Evolutionary conservation across 2,888 invertebrate species (phyloP), one percentile per base, ranked within the genome.

Genomic region (Ectemnius lituratus): DNA sequence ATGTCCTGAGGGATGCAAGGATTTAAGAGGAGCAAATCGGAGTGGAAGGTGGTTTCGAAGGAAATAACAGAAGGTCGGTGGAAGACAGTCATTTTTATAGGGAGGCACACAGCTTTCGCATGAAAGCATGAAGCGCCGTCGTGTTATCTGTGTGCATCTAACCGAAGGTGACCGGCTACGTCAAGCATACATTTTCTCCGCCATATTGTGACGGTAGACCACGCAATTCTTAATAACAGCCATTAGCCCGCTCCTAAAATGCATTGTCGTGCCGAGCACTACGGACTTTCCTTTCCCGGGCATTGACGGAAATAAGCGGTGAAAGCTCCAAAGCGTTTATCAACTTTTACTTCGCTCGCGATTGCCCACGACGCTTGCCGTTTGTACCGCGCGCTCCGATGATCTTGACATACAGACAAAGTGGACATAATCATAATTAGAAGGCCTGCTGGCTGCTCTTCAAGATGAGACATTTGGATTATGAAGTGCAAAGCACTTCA

Each of bases 271-370:
- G 63, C 59, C 59, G 23, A 28, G 28, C 20, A n/a, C 28, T 69
- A 45, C 18, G 62, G 47, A 82, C 85, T 84, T 85, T 82, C 78
- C 72, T 79, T 37, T 65, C 72, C 68, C 58, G 62, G 63, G 56
- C 67, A 79, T 80, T 84, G 85, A 86, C 85, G 86, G 85, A 86
- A 87, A 87, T 86, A 88, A 88, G 73, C 73, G 85, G 88, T 84
- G 88, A 88, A 89, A 88, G 86, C 66, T 66, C 65, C 59, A 65
- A 64, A 46, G 59, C 64, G 45, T 27, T 63, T 28, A 56, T 16
- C 56, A 76, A 86, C 86, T 87, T 81, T 83, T 83, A 85, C 85
- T 74, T 56, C 4, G 37, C 57, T n/a, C 46, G 16, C 16, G 47
- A 46, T 20, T 57, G 18, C 18, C 6, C 52, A 52, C 14, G 5